These are phyloP conservation scores for Lithophane socia DNA, from an alignment of 2,888 invertebrate genomes.

Conservation along the genomic window DNA sequence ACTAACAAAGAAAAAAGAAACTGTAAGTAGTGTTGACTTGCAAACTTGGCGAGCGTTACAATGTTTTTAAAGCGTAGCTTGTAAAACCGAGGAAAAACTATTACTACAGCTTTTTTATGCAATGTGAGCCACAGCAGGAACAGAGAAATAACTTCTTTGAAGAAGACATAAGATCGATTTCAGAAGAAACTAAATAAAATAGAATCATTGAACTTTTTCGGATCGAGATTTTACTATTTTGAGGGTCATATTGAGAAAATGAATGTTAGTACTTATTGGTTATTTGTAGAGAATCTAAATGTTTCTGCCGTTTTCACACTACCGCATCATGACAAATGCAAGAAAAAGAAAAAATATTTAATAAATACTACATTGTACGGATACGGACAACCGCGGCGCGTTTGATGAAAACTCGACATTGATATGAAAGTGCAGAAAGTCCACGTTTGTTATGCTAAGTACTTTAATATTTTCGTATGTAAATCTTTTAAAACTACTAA, in stretches of 20 bases:
- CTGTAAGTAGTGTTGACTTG: slow-evolving; percentile 16
- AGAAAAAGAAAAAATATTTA: neutral
- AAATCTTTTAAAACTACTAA: neutral
- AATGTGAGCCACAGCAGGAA: too few relatives aligned
- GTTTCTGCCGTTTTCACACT: neutral
- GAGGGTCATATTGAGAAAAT: too few relatives aligned
- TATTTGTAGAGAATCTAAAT: too few relatives aligned
- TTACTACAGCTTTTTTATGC: neutral
- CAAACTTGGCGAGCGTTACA: slow-evolving; percentile 4
- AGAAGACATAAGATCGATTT: neutral
- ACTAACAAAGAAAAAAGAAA: neutral
- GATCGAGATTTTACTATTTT: too few relatives aligned
- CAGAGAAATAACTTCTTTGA: neutral
- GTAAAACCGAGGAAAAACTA: slow-evolving; percentile 1
- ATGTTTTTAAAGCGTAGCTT: neutral
- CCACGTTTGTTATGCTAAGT: neutral
- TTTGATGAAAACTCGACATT: neutral
- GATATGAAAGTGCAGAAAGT: neutral
- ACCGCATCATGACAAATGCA: neutral
- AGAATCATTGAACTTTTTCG: neutral
- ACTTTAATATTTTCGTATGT: too few relatives aligned
- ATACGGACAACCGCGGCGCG: neutral
- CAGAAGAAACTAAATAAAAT: neutral
- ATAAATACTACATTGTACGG: neutral
- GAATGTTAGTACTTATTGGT: too few relatives aligned